Evolutionary conservation across 2,797 vertebrate genomes (phyloP), one percentile per base, ranked within the genome.

Genomic region (Odontamblyopus lacepedii): DNA sequence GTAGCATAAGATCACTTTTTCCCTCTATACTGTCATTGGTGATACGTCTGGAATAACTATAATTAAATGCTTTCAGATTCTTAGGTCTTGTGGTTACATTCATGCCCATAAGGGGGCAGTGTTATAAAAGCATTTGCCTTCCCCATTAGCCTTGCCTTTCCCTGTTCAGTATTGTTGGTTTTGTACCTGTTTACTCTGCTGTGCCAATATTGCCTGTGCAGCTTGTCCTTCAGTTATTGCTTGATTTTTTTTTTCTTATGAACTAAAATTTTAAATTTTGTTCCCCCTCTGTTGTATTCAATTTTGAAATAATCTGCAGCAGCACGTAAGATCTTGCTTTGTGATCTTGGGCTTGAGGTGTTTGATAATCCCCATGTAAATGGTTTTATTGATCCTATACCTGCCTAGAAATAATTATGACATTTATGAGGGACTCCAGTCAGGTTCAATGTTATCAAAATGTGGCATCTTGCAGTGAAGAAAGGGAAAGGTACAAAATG

Each of bases 41-140:
- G n/a, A 64, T 71, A 85, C 69, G 73, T 83, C 26, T 59, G 60
- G 60, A 62, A 32, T 35, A 35, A 11, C 60, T 62, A 35, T 62
- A 30, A 62, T 29, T 7, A 62, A 27, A 62, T 32, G 29, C 16
- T 3, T 18, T 9, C 30, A 23, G 23, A 19, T 62, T 30, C 18
- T 35, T 18, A 16, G 3, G 30, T 62, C 15, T 16, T 74, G 63
- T 72, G 86, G 48, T 89, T 69, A 4, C 38, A 0, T 6, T 57
- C 56, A 5, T 5, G 1, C 48, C 51, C 91, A 89, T 84, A 78
- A 35, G 92, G 87, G 88, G 91, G 86, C 91, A 93, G 78, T 90
- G 74, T 91, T 85, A 87, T 88, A 88, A 89, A 92, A 81, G 87
- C 74, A 30, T 79, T 65, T 60, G 76, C 69, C 65, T 11, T 53